Percentiles rank a stretch among this genome's conserved stretches.
Conservation (phyloP, 2,888 invertebrate species). For the Drosophila kuntzei region DNA sequence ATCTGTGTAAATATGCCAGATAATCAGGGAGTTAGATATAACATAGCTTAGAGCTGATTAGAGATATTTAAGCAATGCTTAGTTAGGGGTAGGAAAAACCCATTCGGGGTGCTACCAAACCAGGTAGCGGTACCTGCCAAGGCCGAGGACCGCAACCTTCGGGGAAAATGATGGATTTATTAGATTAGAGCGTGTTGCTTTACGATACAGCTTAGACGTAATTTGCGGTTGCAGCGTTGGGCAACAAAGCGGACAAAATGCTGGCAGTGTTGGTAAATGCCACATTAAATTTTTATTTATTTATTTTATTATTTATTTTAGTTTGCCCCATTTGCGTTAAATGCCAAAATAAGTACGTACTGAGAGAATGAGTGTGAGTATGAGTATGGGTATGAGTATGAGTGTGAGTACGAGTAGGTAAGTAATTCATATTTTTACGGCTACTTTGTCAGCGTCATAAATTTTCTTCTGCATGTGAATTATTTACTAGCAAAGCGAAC, state of each 20-base stretch:
- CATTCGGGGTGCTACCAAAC: background rate
- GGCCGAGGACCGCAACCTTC: slow-evolving; percentile 37
- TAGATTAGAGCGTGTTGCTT: slow-evolving; percentile 54
- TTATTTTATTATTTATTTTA: slow-evolving; percentile 20
- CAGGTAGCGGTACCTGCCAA: slow-evolving; percentile 43
- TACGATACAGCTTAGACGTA: slow-evolving; percentile 58
- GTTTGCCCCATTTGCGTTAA: slow-evolving; percentile 56
- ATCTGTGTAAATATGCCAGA: slow-evolving; percentile 53
- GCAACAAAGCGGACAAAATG: slow-evolving; percentile 25
- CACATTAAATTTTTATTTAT: slow-evolving; percentile 16
- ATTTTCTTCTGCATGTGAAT: slow-evolving; percentile 73
- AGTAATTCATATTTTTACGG: slow-evolving; percentile 80
- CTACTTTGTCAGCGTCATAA: slow-evolving; percentile 80
- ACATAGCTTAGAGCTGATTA: slow-evolving; percentile 41
- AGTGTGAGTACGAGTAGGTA: slow-evolving; percentile 33
- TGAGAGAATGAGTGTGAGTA: slow-evolving; percentile 5
- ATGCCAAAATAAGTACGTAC: slow-evolving; percentile 41
- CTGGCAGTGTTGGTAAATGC: slow-evolving; percentile 21
- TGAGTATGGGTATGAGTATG: slow-evolving; percentile 17
- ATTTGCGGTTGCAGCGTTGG: slow-evolving; percentile 65
- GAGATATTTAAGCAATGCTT: slow-evolving; percentile 27
- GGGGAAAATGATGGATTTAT: slow-evolving; percentile 65
- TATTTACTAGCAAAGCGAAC: slow-evolving; percentile 77
- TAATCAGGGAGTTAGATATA: slow-evolving; percentile 18
- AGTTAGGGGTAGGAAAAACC: slow-evolving; percentile 1